Evolutionary conservation across 2,113 vertebrate genomes (phyloP), one percentile per base, ranked within the genome.

Genomic region (Smithornis capensis): DNA sequence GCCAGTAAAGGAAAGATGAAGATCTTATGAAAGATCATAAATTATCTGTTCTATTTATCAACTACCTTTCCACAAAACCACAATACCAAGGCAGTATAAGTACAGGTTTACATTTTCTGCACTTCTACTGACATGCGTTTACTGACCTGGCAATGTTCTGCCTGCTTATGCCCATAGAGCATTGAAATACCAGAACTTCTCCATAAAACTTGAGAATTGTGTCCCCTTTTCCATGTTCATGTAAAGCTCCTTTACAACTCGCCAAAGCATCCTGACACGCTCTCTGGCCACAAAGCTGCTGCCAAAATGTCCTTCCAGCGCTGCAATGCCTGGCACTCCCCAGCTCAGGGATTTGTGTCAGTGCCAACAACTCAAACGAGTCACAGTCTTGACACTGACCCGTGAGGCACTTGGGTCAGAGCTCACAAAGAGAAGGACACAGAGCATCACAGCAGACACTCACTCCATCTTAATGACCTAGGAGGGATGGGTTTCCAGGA

Each of bases 281-380:
- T 45, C 33, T 57, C 40, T 1, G 0, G 35, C 40, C 45, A 65
- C 55, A 83, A 65, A 77, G 64, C 22, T 52, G 35, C 75, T 23
- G 19, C 67, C 76, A 50, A 70, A 56, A 69, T 0, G 0, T 56
- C n/a, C 27, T 27, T 14, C 29, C 25, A 27, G 53, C 55, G 49
- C 21, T 2, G 4, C 10, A n/a, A 0, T 17, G 19, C 31, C 45
- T 40, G 10, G 19, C 0, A 0, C 8, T 89, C 8, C 19, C 29
- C 1, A 0, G 2, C 50, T 37, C 8, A 0, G 22, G 49, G n/a
- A 60, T 25, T 11, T 9, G 27, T 7, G 12, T 25, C 53, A 56
- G 59, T 7, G 35, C 44, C 80, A 65, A 16, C 27, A 88, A 28
- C 52, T 55, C 69, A 12, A 4, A 4, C 0, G 0, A 67, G 21